Evolutionary conservation across 2,797 vertebrate genomes (phyloP).

Genomic region (Euphonia xanthogaster): DNA sequence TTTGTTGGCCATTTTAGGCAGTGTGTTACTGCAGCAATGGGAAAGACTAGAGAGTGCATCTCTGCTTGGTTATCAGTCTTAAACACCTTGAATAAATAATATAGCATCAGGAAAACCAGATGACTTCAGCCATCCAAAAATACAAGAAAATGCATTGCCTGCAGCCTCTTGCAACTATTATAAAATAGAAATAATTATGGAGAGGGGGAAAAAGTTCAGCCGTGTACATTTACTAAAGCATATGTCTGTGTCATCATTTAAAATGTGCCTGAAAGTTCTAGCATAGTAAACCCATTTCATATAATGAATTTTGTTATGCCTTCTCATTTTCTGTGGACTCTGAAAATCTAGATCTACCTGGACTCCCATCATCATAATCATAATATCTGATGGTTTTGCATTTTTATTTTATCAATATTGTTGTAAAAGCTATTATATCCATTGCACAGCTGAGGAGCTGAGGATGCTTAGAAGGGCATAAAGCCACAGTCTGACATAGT

Average conservation of each 20-base stretch:
- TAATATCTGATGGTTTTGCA: background rate
- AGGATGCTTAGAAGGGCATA: background rate
- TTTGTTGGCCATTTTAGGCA: background rate
- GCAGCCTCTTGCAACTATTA: conserved; percentile 6
- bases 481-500: background rate
- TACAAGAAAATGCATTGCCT: conserved; percentile 18
- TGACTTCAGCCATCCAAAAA: conserved; percentile 10
- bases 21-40: background rate
- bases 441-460: background rate
- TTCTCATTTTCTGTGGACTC: background rate
- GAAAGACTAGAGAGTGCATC: conserved; percentile 35
- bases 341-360: background rate
- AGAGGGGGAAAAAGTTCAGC: background rate
- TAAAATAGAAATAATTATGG: conserved; percentile 32
- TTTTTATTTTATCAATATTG: background rate
- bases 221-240: background rate
- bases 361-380: background rate
- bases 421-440: background rate
- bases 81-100: conserved; percentile 51
- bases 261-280: conserved; percentile 6
- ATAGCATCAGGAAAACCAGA: conserved; percentile 1
- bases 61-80: conserved; percentile 43
- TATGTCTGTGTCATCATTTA: background rate
- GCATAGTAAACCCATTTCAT: background rate
- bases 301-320: background rate